These are phyloP conservation scores for Drosophila bifasciata DNA, from an alignment of 1,140 invertebrate genomes.

Conservation along the genomic window DNA sequence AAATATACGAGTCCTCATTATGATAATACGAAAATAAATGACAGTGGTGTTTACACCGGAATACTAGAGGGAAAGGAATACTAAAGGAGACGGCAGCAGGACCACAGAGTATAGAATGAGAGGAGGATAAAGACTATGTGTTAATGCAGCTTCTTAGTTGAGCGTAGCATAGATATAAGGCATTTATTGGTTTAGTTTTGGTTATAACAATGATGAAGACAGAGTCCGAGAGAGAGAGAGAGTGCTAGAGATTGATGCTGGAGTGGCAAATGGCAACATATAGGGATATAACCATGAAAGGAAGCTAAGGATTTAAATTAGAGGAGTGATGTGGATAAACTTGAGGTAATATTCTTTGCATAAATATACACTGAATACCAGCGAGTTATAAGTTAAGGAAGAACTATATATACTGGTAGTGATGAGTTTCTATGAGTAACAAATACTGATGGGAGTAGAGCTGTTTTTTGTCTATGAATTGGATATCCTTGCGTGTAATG, in stretches of 20 bases:
- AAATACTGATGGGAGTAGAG: too few species aligned
- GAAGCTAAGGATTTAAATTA: too few species aligned
- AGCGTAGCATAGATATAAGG: neutral
- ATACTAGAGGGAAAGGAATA: slow-evolving; percentile 24
- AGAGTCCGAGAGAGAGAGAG: neutral
- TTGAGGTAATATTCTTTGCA: too few species aligned
- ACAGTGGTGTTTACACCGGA: slow-evolving; percentile 71
- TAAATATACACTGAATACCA: too few species aligned
- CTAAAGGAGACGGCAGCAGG: neutral
- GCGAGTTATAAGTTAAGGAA: too few species aligned
- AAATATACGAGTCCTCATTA: slow-evolving; percentile 83
- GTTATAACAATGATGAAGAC: slow-evolving; percentile 9
- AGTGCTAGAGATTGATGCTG: neutral
- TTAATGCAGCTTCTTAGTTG: slow-evolving; percentile 29
- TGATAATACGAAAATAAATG: slow-evolving; percentile 84
- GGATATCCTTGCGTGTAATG: too few species aligned
- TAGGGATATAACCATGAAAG: too few species aligned
- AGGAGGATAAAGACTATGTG: slow-evolving; percentile 19
- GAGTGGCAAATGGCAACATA: too few species aligned
- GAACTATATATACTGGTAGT: too few species aligned
- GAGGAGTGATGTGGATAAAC: too few species aligned
- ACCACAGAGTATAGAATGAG: slow-evolving; percentile 11
- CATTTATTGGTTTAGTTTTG: slow-evolving; percentile 19
- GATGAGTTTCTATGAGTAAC: too few species aligned
- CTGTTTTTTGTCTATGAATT: too few species aligned